Evolutionary conservation across 2,113 vertebrate genomes (phyloP).

Genomic region (Aegithalos caudatus): DNA sequence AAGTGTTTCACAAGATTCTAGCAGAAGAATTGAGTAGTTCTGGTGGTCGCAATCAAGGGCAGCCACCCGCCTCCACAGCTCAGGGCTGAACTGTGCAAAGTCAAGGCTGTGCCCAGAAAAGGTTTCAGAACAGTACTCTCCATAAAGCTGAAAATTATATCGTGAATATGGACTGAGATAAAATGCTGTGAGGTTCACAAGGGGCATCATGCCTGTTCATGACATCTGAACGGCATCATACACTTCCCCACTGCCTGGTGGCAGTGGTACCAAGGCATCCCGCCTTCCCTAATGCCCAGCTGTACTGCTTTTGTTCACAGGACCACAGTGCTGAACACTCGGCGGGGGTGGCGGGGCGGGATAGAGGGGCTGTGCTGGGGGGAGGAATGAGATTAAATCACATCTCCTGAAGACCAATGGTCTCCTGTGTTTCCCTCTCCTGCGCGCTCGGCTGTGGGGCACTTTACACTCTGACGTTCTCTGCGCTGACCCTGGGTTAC

Average conservation of each 20-base stretch:
- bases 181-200: not conserved
- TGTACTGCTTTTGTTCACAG: not conserved
- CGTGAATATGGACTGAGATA: not conserved
- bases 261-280: not conserved
- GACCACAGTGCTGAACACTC: not conserved
- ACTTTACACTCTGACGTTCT: not conserved
- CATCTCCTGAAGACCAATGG: not conserved
- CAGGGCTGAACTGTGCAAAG: not conserved
- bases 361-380: not conserved
- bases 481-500: not conserved
- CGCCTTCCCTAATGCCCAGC: not conserved
- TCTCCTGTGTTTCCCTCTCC: not conserved
- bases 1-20: not conserved
- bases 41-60: not conserved
- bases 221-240: not conserved
- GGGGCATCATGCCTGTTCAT: not conserved
- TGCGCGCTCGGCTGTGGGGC: rapidly evolving
- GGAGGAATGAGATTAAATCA: not conserved
- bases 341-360: too few species aligned
- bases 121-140: not conserved
- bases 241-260: not conserved
- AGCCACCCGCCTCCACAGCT: not conserved
- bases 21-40: not conserved
- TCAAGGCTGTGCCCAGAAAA: not conserved
- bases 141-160: not conserved